A percentile compares a stretch with the other conserved stretches of the same genome.
These are phyloP conservation scores for Argopecten irradians DNA, from an alignment of 1,140 invertebrate species.

Conservation along the genomic window DNA sequence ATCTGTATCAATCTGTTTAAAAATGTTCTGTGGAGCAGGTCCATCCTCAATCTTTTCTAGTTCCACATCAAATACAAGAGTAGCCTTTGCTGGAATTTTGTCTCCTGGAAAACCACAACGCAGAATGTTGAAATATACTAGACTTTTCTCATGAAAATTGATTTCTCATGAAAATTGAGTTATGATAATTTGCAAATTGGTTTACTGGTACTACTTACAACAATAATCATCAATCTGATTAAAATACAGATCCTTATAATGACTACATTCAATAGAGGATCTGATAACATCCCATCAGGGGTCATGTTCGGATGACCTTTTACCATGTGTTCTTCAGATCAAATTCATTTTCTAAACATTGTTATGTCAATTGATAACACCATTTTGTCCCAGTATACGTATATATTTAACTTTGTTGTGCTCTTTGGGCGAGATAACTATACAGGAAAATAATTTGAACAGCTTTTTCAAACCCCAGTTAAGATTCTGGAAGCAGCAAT, in stretches of 20 bases:
- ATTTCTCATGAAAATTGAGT: slow-evolving; percentile 27
- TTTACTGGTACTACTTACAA: not conserved
- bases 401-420: no score
- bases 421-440: no score
- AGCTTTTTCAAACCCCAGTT: slow-evolving; percentile 75
- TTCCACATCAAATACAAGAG: slow-evolving; percentile 94
- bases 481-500: no score
- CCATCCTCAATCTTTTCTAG: slow-evolving; percentile 93
- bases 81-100: slow-evolving; percentile 86
- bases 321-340: no score
- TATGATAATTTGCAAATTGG: not conserved
- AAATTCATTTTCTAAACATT: no score
- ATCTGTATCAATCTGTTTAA: slow-evolving; percentile 96
- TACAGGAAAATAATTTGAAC: not conserved
- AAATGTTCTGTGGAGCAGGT: slow-evolving; percentile 92
- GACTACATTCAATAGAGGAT: no score
- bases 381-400: no score
- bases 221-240: not conserved
- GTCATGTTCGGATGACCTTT: no score
- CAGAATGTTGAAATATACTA: no score
- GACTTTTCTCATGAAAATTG: no score
- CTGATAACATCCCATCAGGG: no score
- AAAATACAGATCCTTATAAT: not conserved
- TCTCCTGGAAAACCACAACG: slow-evolving; percentile 87
- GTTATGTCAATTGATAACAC: no score